These are phyloP conservation scores for Loris lydekkerianus DNA, from an alignment of 2,797 vertebrate species.

Conservation along the genomic window DNA sequence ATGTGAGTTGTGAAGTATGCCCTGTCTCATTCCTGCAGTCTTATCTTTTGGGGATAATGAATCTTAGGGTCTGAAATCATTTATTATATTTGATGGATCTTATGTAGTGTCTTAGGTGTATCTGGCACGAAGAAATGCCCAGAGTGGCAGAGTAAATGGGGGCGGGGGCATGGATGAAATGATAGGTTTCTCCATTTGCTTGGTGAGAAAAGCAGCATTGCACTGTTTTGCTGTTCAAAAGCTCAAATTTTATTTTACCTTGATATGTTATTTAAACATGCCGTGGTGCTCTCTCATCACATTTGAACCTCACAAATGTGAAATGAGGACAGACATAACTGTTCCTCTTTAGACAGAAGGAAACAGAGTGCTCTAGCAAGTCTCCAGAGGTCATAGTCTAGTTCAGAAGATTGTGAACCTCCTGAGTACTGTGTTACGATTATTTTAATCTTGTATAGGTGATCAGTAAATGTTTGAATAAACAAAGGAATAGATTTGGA, in stretches of 20 bases:
- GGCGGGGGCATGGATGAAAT: not conserved
- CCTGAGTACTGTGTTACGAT: not conserved
- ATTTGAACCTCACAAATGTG: not conserved
- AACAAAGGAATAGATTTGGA: not conserved
- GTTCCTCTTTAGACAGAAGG: not conserved
- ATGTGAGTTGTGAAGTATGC: not conserved
- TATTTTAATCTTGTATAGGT: not conserved
- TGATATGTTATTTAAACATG: not conserved
- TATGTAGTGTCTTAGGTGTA: not conserved
- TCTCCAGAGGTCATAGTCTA: not conserved
- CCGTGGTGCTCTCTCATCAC: not conserved
- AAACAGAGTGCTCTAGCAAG: not conserved
- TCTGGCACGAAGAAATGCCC: not conserved
- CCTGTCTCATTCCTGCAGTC: too few species aligned
- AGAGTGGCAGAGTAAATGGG: not conserved
- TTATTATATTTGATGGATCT: not conserved
- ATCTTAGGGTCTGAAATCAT: not conserved
- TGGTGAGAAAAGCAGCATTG: not conserved
- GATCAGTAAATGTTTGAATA: constrained; percentile 21
- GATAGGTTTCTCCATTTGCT: not conserved
- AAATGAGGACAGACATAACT: not conserved
- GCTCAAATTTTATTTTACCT: not conserved
- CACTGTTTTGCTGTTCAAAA: not conserved
- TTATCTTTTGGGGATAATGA: not conserved
- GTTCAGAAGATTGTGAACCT: not conserved